A percentile compares a stretch with the other conserved stretches of the same genome.
phyloP scores from a whole-genome alignment of 2,797 vertebrate species.

The Scyliorhinus canicula region DNA sequence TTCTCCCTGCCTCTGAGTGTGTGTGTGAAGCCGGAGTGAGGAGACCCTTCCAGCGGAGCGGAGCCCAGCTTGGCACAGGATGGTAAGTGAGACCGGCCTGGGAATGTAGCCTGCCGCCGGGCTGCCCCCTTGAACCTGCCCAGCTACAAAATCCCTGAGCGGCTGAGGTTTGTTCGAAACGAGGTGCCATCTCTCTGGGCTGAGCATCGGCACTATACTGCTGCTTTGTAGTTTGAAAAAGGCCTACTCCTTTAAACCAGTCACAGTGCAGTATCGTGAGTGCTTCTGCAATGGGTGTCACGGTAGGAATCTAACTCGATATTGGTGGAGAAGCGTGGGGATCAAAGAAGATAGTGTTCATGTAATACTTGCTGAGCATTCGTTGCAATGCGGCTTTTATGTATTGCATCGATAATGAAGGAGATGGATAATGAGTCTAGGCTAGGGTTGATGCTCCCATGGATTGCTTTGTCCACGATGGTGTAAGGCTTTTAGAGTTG shows the following conservation, averaged over 20 bases:
- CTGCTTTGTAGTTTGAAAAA: background rate
- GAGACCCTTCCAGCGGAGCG: background rate
- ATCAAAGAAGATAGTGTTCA: background rate
- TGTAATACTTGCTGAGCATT: background rate
- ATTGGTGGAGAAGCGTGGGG: background rate
- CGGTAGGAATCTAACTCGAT: background rate
- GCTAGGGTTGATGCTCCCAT: background rate
- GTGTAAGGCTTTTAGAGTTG: background rate
- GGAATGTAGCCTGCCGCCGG: no score
- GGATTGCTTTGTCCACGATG: background rate
- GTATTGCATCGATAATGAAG: no score
- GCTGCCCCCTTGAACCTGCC: background rate
- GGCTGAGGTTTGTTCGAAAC: background rate
- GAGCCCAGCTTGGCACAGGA: background rate
- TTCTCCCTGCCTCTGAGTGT: background rate
- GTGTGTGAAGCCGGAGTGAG: background rate
- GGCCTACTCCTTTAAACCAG: background rate
- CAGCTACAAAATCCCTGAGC: background rate
- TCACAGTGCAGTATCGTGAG: background rate
- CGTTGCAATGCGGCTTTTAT: background rate
- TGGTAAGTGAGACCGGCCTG: conserved; percentile 11
- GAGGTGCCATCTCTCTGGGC: background rate
- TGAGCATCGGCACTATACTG: background rate
- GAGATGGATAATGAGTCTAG: background rate
- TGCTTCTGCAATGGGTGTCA: background rate